Evolutionary conservation across 2,888 invertebrate genomes (phyloP).

Genomic region (Caenorhabditis sp.): DNA sequence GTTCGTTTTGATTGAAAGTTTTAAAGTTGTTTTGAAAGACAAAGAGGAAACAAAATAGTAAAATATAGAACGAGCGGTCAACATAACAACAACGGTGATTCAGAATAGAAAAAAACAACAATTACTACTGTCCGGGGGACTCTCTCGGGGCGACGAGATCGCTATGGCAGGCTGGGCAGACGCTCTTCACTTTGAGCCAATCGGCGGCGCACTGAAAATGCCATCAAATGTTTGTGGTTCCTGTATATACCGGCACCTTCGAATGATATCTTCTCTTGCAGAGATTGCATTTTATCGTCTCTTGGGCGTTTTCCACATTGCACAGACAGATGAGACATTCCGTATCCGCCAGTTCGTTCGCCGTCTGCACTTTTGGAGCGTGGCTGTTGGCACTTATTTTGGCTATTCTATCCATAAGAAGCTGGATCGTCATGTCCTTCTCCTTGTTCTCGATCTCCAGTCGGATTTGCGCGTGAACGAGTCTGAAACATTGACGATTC

Average conservation of each 20-base stretch:
- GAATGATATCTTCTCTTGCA: conserved; percentile 2
- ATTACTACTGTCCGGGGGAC: too few species aligned
- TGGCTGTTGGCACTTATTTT: neutral
- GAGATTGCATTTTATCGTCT: neutral
- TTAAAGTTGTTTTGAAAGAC: too few species aligned
- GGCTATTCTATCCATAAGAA: neutral
- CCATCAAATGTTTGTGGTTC: too few species aligned
- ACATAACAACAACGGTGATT: too few species aligned
- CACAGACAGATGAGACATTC: conserved; percentile 5
- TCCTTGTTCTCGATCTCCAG: neutral
- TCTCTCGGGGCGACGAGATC: neutral
- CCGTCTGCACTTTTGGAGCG: neutral
- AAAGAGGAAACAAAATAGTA: too few species aligned
- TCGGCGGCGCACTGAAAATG: neutral
- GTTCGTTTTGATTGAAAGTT: too few species aligned
- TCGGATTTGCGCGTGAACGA: neutral
- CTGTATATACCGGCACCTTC: neutral
- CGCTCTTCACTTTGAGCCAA: neutral
- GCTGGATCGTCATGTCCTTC: neutral
- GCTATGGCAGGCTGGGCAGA: neutral
- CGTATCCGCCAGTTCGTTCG: neutral
- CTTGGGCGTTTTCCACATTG: neutral
- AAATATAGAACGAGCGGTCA: too few species aligned
- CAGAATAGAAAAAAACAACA: too few species aligned
- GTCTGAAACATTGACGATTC: neutral